Evolutionary conservation across 1,140 invertebrate genomes (phyloP).

Genomic region (Ceratina calcarata): DNA sequence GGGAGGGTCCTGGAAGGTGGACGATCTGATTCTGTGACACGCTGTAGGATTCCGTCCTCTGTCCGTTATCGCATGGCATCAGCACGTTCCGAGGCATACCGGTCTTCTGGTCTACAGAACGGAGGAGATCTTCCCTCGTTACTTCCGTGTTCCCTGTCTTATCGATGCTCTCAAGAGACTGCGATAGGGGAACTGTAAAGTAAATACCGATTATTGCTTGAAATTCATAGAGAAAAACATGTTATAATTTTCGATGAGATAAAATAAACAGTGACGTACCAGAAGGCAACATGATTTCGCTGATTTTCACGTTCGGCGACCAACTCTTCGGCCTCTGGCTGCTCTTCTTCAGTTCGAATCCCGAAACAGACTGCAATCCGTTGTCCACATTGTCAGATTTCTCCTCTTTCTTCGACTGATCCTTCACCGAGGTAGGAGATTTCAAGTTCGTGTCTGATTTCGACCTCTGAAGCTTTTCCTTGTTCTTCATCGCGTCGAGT

Average conservation of each 20-base stretch:
- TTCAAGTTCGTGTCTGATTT: constrained; percentile 96
- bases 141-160: constrained; percentile 74
- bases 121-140: constrained; percentile 75
- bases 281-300: constrained; percentile 80
- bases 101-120: constrained; percentile 66
- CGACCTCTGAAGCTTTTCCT: constrained; percentile 93
- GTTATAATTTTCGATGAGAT: not conserved
- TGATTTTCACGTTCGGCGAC: constrained; percentile 87
- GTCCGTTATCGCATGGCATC: constrained; percentile 90
- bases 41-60: constrained; percentile 85
- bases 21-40: constrained; percentile 94
- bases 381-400: constrained; percentile 67
- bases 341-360: constrained; percentile 73
- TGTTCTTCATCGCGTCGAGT: constrained; percentile 97
- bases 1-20: constrained; percentile 82
- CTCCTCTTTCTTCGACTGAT: constrained; percentile 75
- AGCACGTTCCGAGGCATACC: constrained; percentile 84
- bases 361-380: constrained; percentile 65
- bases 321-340: constrained; percentile 88
- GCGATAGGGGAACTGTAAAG: constrained; percentile 77
- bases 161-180: constrained; percentile 80
- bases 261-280: constrained; percentile 25
- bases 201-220: not conserved
- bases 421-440: constrained; percentile 82
- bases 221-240: not conserved